Conservation (phyloP, 2,797 vertebrate species). For the Falco columbarius region DNA sequence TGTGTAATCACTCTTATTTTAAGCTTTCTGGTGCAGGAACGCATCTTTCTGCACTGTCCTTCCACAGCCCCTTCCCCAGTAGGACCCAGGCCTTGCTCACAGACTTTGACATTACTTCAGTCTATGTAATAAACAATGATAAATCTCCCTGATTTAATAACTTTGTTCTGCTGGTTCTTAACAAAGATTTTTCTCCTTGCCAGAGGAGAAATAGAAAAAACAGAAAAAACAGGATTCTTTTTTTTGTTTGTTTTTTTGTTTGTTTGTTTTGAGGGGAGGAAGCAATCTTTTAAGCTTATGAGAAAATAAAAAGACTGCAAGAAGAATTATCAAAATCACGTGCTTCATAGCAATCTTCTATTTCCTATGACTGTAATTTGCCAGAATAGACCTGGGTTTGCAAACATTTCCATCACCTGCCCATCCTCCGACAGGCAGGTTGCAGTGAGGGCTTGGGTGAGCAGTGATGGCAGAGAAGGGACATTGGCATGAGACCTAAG, state of each 20-base stretch:
- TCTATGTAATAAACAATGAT: not conserved
- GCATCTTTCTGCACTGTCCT: not conserved
- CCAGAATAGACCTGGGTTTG: not conserved
- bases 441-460: not conserved
- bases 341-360: not conserved
- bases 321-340: not conserved
- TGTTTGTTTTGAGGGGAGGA: not conserved
- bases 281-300: not conserved
- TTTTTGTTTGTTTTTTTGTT: not conserved
- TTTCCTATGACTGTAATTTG: not conserved
- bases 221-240: not conserved
- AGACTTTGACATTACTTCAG: not conserved
- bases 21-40: not conserved
- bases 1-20: not conserved
- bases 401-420: no score
- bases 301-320: not conserved
- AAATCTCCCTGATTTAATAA: not conserved
- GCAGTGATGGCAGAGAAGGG: not conserved
- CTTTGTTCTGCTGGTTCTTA: not conserved
- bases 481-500: not conserved
- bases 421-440: not conserved
- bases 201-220: not conserved
- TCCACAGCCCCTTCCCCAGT: not conserved
- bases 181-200: not conserved
- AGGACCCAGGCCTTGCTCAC: not conserved